Conservation (phyloP, 2,113 vertebrate species). For the Ptychochromis oligacanthus region DNA sequence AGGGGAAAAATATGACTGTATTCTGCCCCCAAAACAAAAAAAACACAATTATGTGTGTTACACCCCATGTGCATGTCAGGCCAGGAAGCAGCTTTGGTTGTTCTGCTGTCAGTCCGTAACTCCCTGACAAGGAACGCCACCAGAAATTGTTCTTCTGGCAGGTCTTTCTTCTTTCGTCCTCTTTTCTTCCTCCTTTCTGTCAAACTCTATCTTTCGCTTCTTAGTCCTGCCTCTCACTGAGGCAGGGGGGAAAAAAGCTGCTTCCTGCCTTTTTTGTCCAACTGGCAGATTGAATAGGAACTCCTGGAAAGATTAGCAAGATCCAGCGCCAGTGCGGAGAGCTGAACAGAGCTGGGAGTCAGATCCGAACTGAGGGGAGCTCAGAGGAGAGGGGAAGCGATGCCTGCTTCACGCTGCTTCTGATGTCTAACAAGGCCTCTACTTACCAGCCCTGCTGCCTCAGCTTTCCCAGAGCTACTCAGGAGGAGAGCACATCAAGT, state of each 20-base stretch:
- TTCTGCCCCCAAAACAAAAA: not conserved
- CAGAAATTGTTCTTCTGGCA: constrained; percentile 12
- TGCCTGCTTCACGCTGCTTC: constrained; percentile 41
- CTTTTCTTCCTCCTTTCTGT: not conserved
- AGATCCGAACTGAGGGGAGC: not conserved
- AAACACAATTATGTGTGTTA: not conserved
- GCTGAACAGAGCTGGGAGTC: constrained; percentile 42
- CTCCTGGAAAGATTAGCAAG: constrained; percentile 57
- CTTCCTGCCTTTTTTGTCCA: constrained; percentile 75
- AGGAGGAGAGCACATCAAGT: constrained; percentile 5
- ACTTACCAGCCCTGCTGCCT: not conserved
- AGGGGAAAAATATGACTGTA: too few species aligned
- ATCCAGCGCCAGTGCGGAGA: constrained; percentile 39
- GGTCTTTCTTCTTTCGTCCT: not conserved
- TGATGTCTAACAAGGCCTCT: constrained; percentile 25
- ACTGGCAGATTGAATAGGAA: constrained; percentile 64
- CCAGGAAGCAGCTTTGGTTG: constrained; percentile 10
- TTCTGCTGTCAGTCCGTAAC: constrained; percentile 39
- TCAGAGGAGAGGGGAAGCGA: constrained; percentile 32
- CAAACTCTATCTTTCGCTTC: constrained; percentile 12
- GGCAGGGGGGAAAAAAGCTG: constrained; percentile 45
- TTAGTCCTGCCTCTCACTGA: constrained; percentile 25
- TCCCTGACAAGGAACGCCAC: constrained; percentile 33
- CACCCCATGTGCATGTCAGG: not conserved
- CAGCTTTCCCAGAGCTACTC: constrained; percentile 2